Conservation (phyloP, 2,888 invertebrate genomes). For the Bembecia ichneumoniformis region DNA sequence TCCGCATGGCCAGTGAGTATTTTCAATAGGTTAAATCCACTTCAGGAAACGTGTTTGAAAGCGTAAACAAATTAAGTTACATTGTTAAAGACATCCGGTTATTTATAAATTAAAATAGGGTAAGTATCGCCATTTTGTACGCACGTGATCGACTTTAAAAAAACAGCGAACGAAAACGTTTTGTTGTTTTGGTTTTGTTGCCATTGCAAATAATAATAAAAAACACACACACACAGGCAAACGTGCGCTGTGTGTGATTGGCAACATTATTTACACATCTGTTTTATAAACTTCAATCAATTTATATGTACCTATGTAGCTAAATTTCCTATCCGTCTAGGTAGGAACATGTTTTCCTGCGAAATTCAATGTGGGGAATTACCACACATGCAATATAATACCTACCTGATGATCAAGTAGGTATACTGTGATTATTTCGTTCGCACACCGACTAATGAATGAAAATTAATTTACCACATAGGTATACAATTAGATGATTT, state of each 20-base stretch:
- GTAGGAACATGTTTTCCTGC: neutral
- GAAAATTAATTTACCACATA: slow-evolving; percentile 7
- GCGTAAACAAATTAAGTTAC: slow-evolving; percentile 23
- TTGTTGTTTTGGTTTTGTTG: no score
- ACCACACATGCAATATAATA: slow-evolving; percentile 5
- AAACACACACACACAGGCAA: no score
- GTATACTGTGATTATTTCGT: no score
- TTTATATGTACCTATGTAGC: no score
- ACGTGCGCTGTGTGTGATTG: no score
- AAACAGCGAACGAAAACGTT: neutral
- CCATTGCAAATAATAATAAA: no score
- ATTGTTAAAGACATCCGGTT: slow-evolving; percentile 15
- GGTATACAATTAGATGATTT: slow-evolving; percentile 1
- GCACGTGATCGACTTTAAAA: neutral
- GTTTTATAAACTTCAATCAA: no score
- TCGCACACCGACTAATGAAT: slow-evolving; percentile 4
- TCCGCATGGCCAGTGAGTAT: neutral
- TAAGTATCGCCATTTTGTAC: neutral
- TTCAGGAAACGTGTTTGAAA: slow-evolving; percentile 17
- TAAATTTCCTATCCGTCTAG: no score
- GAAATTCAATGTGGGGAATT: slow-evolving; percentile 6
- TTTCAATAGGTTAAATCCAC: slow-evolving; percentile 5
- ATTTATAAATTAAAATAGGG: slow-evolving; percentile 10
- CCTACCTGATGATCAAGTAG: no score
- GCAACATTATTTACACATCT: no score